Evolutionary conservation across 2,113 vertebrate species (phyloP).

Genomic region (Cryptomyrus ogoouensis): DNA sequence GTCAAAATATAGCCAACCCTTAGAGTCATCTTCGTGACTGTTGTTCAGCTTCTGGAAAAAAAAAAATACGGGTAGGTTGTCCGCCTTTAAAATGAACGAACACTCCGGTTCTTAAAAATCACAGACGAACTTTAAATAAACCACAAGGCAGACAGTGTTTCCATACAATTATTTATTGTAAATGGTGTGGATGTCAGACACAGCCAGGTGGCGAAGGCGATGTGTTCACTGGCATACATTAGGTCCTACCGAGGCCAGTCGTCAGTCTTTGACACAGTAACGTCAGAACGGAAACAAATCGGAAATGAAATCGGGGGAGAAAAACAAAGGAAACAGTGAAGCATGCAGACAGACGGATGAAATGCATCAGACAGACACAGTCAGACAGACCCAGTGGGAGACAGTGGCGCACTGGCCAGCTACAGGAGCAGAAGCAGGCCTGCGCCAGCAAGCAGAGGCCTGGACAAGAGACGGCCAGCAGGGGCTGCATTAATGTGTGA

Average conservation of each 20-base stretch:
- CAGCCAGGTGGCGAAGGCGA: conserved; percentile 39
- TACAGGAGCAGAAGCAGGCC: neutral
- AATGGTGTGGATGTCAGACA: conserved; percentile 72
- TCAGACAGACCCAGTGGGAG: neutral
- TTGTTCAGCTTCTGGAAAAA: neutral
- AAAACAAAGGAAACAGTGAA: conserved; percentile 21
- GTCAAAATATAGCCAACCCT: neutral
- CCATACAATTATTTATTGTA: conserved; percentile 81
- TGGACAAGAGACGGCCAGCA: neutral
- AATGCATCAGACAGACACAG: neutral
- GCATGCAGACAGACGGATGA: conserved; percentile 29
- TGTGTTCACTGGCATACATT: neutral
- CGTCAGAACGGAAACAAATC: neutral
- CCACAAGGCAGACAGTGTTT: conserved; percentile 23
- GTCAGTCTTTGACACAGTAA: conserved; percentile 19
- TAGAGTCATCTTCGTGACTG: neutral
- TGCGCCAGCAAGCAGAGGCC: neutral
- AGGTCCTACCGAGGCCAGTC: neutral
- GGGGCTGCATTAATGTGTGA: neutral
- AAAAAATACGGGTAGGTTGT: neutral
- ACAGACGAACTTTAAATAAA: neutral
- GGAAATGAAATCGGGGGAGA: conserved; percentile 12
- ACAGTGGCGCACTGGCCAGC: neutral
- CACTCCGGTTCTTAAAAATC: neutral
- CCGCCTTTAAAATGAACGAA: neutral